These are phyloP conservation scores for Drosophila helvetica DNA, from an alignment of 2,888 invertebrate genomes.

Conservation along the genomic window DNA sequence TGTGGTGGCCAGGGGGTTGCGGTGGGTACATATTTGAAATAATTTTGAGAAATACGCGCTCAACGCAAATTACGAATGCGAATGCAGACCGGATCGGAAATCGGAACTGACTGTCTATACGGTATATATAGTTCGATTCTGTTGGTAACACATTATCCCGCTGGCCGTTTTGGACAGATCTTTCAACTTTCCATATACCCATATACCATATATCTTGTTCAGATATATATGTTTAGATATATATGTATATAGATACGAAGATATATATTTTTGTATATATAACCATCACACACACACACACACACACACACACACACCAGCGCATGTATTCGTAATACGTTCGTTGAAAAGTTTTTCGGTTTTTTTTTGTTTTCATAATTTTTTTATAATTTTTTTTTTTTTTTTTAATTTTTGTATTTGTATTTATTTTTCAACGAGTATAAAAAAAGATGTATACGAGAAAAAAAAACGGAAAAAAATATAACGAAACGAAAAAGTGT, in stretches of 20 bases:
- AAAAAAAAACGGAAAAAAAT: constrained; percentile 49
- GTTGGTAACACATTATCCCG: constrained; percentile 33
- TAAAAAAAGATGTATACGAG: constrained; percentile 43
- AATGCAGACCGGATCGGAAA: constrained; percentile 30
- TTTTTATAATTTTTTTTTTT: constrained; percentile 21
- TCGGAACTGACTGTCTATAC: constrained; percentile 30
- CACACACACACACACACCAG: constrained; percentile 47
- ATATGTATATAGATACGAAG: constrained; percentile 18
- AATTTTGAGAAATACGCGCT: constrained; percentile 54
- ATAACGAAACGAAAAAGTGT: constrained; percentile 61
- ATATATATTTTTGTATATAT: constrained; percentile 28
- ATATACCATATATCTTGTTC: constrained; percentile 33
- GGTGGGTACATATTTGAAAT: constrained; percentile 73
- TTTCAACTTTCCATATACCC: constrained; percentile 27
- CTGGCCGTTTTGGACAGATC: constrained; percentile 8
- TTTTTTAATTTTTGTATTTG: constrained; percentile 28
- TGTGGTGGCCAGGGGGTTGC: constrained; percentile 15
- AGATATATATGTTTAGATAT: constrained; percentile 26
- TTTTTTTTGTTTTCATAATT: constrained; percentile 24
- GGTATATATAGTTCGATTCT: constrained; percentile 39
- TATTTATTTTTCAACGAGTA: constrained; percentile 45
- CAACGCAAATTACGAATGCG: constrained; percentile 12
- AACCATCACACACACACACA: constrained; percentile 53
- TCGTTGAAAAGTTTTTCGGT: constrained; percentile 56
- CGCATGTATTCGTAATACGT: constrained; percentile 53